Evolutionary conservation across 1,140 invertebrate genomes (phyloP), one percentile per base, ranked within the genome.

Genomic region (Chelonus insularis): DNA sequence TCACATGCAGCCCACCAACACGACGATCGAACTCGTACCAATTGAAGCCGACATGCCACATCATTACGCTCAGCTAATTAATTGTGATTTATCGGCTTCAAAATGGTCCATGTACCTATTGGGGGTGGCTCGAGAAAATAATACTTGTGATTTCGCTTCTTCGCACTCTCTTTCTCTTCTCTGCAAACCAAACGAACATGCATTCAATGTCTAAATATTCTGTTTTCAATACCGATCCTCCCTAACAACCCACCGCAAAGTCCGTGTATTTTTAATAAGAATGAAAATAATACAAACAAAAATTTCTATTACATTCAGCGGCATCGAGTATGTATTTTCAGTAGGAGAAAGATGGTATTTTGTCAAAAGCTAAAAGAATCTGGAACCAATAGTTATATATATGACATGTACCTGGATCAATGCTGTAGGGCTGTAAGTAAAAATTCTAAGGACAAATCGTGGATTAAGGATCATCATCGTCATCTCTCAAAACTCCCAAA

Each of bases 41-140:
- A 79, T 78, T 77, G 77, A 70, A 73, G 66, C 68, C 63, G 68
- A 79, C 77, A 79, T 75, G 76, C 76, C 75, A 76, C 76, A 78
- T 79, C 77, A 81, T 81, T 80, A 80, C 78, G 76, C 72, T 72
- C 70, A 66, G 73, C 75, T 79, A 81, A 81, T 81, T 81, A 81
- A 81, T 79, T 80, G 77, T 81, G 79, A 81, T 81, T 81, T 81
- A 81, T 80, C 72, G 76, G 70, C 73, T 70, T 74, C 73, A 76
- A 77, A 77, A 79, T 62, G 63, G 52, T 59, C 41, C 55, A 36
- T 59, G 51, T 41, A 32, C 5, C 50, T 50, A 63, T 63, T 56
- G 60, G 41, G 43, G 60, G 41, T 34, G 60, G 59, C 41, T 29
- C 7, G 18, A 16, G 32, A 43, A 29, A 52, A 32, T 25, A 25